These are phyloP conservation scores for Sterrhoptilus dennistouni DNA, from an alignment of 2,113 vertebrate genomes.

Conservation along the genomic window DNA sequence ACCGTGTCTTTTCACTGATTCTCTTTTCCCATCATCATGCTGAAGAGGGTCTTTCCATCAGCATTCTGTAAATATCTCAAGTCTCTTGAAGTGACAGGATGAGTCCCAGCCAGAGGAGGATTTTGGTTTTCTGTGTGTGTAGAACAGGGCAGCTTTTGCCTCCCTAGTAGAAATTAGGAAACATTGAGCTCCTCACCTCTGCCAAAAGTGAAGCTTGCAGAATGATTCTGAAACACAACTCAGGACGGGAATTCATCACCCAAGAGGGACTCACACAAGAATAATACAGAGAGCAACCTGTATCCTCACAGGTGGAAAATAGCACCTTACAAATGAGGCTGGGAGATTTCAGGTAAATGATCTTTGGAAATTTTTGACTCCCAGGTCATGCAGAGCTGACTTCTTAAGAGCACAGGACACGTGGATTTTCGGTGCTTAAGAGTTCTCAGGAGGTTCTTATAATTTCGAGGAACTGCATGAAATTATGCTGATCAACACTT, in stretches of 20 bases:
- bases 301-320: background rate
- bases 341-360: background rate
- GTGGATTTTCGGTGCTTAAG: background rate
- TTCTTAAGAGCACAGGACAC: background rate
- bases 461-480: background rate
- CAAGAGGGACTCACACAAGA: background rate
- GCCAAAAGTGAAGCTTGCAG: background rate
- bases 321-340: background rate
- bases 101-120: background rate
- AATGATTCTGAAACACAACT: background rate
- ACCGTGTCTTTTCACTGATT: background rate
- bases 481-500: background rate
- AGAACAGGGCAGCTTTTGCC: background rate
- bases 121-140: background rate
- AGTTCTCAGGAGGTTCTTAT: background rate
- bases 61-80: background rate
- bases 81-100: background rate
- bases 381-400: background rate
- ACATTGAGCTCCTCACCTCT: accelerated
- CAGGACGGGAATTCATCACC: background rate
- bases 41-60: background rate
- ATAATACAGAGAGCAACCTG: background rate
- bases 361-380: background rate
- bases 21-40: background rate
- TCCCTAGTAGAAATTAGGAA: background rate